Percentiles rank a stretch among this genome's conserved stretches.
phyloP scores from a whole-genome alignment of 2,113 vertebrate species.

The Corythaeola cristata region DNA sequence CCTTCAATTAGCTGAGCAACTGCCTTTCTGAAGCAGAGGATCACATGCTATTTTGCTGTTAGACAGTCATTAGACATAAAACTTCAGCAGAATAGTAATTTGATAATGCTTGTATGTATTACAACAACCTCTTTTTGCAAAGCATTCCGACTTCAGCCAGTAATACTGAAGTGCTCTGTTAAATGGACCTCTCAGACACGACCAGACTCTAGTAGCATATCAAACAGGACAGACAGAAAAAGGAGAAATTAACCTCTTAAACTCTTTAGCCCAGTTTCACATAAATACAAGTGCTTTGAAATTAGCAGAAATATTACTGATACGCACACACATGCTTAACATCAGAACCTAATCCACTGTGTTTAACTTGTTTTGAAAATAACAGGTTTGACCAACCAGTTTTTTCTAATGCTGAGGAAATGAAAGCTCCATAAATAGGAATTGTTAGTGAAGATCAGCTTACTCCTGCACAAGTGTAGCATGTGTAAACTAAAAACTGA shows the following conservation, averaged over 20 bases:
- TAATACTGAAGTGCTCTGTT: background rate
- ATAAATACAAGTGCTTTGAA: background rate
- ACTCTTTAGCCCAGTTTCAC: background rate
- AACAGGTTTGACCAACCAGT: background rate
- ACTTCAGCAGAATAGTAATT: slow-evolving; percentile 40
- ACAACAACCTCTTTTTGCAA: background rate
- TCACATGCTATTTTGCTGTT: background rate
- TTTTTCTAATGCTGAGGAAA: background rate
- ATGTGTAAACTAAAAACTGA: background rate
- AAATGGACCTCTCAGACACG: background rate
- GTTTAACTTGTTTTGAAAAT: background rate
- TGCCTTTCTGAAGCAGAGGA: background rate
- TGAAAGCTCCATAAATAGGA: background rate
- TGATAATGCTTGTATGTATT: background rate
- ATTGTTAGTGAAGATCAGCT: background rate
- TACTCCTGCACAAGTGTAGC: background rate
- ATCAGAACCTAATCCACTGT: background rate
- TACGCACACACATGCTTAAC: background rate
- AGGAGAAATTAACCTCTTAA: background rate
- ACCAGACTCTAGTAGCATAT: background rate
- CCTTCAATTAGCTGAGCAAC: slow-evolving; percentile 18
- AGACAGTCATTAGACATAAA: background rate
- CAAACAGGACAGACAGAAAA: background rate
- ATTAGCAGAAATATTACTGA: background rate
- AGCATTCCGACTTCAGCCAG: background rate